Conservation (phyloP, 2,888 invertebrate genomes). For the Lepidochitona cinerea region DNA sequence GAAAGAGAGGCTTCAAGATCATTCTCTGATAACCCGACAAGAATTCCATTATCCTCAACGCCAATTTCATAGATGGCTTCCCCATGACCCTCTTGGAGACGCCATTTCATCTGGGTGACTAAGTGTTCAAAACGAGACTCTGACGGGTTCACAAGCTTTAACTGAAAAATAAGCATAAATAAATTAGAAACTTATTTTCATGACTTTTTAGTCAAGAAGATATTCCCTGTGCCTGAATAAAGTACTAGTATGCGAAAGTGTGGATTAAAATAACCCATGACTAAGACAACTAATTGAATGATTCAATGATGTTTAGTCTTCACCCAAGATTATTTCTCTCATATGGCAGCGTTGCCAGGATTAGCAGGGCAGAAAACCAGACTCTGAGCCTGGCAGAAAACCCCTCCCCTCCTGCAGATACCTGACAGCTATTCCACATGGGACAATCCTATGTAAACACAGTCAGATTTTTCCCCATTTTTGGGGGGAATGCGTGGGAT, state of each 20-base stretch:
- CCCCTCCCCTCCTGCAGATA: no score
- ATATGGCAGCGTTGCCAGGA: no score
- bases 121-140: conserved; percentile 94
- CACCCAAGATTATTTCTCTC: no score
- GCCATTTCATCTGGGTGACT: conserved; percentile 99
- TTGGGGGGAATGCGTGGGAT: no score
- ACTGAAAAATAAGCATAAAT: conserved; percentile 73
- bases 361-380: no score
- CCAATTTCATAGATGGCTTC: conserved; percentile 98
- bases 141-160: conserved; percentile 93
- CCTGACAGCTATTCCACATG: no score
- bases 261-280: background rate
- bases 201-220: background rate
- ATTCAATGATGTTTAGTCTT: no score
- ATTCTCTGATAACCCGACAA: conserved; percentile 85
- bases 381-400: no score
- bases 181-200: background rate
- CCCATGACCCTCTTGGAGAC: conserved; percentile 94
- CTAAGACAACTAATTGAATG: no score
- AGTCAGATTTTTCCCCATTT: no score
- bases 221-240: background rate
- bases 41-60: conserved; percentile 77
- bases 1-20: conserved; percentile 90
- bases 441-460: no score
- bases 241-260: background rate